A percentile compares a stretch with the other conserved stretches of the same genome.
phyloP scores from a whole-genome alignment of 2,797 vertebrate genomes.

The Gambusia yucatana region DNA sequence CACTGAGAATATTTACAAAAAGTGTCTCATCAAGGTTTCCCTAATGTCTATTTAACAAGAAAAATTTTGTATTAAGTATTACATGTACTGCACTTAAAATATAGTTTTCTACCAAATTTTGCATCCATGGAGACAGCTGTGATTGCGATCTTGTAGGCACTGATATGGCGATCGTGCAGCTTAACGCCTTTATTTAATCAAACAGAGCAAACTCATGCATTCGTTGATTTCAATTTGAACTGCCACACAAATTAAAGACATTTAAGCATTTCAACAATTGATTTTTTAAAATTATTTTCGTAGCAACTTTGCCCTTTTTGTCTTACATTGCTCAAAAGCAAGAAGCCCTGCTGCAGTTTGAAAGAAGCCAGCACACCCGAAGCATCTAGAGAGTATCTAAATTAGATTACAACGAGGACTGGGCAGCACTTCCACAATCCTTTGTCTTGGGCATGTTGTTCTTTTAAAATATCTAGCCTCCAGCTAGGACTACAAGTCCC shows the following conservation, averaged over 20 bases:
- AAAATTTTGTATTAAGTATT: neutral
- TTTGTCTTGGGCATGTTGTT: neutral
- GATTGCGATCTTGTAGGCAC: neutral
- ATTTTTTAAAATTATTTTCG: neutral
- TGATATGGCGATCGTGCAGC: neutral
- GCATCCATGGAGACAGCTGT: neutral
- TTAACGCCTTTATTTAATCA: too few relatives aligned
- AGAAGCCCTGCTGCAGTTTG: neutral
- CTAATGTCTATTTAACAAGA: neutral
- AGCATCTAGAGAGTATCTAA: neutral
- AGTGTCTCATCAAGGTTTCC: neutral
- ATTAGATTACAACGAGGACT: constrained; percentile 6
- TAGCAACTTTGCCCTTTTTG: neutral
- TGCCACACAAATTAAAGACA: neutral
- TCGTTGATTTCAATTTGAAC: neutral
- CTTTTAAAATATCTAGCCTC: neutral
- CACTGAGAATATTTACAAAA: neutral
- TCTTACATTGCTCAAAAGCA: neutral
- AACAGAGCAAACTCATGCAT: neutral
- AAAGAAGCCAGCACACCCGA: constrained; percentile 2
- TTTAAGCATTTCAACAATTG: neutral
- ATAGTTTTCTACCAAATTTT: neutral
- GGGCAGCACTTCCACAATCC: neutral
- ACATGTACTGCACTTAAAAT: neutral
- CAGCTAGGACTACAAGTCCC: neutral